Conservation (phyloP, 2,113 vertebrate species). For the Perca schrenkii region DNA sequence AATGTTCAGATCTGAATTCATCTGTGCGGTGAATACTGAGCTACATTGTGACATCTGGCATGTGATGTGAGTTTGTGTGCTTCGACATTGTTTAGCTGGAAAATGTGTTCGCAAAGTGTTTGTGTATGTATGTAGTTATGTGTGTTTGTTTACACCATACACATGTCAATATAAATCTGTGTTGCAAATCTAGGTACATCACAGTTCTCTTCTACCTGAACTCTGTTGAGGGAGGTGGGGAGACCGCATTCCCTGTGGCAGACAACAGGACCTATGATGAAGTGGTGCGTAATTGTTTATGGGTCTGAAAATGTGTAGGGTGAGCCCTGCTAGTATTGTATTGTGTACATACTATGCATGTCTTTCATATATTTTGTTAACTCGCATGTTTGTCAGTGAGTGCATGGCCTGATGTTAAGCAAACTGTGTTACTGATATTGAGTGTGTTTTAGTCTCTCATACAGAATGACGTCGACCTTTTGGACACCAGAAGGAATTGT, state of each 20-base stretch:
- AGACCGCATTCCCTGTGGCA: conserved; percentile 97
- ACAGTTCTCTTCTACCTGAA: conserved; percentile 99
- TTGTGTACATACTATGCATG: conserved; percentile 59
- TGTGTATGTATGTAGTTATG: conserved; percentile 12
- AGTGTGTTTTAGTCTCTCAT: conserved; percentile 90
- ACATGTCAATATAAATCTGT: conserved; percentile 72
- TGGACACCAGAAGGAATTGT: conserved; percentile 96
- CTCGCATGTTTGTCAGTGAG: conserved; percentile 53
- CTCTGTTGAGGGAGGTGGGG: conserved; percentile 96
- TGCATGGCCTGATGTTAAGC: background rate
- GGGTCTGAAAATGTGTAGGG: conserved; percentile 33
- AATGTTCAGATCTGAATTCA: conserved; percentile 26
- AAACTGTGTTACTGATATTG: conserved; percentile 19
- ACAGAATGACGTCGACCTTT: conserved; percentile 93
- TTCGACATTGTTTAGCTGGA: conserved; percentile 14
- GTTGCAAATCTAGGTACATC: conserved; percentile 90
- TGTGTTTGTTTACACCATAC: conserved; percentile 48
- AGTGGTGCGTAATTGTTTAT: conserved; percentile 86
- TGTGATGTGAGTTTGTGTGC: conserved; percentile 34
- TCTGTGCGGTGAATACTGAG: conserved; percentile 38
- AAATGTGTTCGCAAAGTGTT: conserved; percentile 17
- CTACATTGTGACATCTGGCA: conserved; percentile 64
- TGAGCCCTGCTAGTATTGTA: conserved; percentile 32
- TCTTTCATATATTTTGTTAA: conserved; percentile 50
- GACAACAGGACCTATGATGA: conserved; percentile 99